Percentiles rank a stretch among this genome's conserved stretches.
Evolutionary conservation across 2,797 vertebrate genomes (phyloP).

Genomic region (Melanogrammus aeglefinus): DNA sequence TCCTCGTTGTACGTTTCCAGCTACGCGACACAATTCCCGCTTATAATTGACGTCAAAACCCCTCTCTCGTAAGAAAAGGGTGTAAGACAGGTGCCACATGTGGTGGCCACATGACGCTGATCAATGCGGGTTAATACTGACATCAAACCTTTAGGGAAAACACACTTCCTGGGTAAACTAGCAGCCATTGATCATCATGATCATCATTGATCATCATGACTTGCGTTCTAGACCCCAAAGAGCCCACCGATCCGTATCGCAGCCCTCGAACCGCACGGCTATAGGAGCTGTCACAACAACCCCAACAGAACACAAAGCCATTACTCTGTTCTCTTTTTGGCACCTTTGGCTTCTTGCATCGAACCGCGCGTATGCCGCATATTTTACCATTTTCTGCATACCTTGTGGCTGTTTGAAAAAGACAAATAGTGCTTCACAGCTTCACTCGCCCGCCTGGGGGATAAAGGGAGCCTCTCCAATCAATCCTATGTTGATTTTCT

Average conservation of each 20-base stretch:
- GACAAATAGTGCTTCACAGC: not conserved
- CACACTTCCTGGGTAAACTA: slow-evolving; percentile 8
- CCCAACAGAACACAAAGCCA: slow-evolving; percentile 10
- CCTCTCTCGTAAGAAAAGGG: not conserved
- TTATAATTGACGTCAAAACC: slow-evolving; percentile 3
- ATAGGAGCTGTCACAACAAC: slow-evolving; percentile 6
- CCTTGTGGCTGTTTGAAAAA: not conserved
- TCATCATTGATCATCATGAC: not conserved
- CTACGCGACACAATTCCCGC: not conserved
- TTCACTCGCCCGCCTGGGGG: not conserved
- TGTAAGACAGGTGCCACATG: not conserved
- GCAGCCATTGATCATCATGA: slow-evolving; percentile 12
- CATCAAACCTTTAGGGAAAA: not conserved
- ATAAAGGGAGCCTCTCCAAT: not conserved
- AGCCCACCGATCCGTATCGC: no score
- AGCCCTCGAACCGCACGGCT: slow-evolving; percentile 17
- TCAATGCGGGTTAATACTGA: slow-evolving; percentile 1
- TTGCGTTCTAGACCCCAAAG: slow-evolving; percentile 5
- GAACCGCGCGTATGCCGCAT: slow-evolving; percentile 22
- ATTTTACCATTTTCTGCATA: slow-evolving; percentile 22
- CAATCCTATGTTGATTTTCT: slow-evolving; percentile 13
- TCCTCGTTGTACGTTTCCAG: slow-evolving; percentile 8
- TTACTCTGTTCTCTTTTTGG: slow-evolving; percentile 10
- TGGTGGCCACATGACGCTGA: not conserved
- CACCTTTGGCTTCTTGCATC: slow-evolving; percentile 20